Percentiles rank a stretch among this genome's conserved stretches.
Conservation (phyloP, 2,113 vertebrate genomes). For the Dendropsophus ebraccatus region DNA sequence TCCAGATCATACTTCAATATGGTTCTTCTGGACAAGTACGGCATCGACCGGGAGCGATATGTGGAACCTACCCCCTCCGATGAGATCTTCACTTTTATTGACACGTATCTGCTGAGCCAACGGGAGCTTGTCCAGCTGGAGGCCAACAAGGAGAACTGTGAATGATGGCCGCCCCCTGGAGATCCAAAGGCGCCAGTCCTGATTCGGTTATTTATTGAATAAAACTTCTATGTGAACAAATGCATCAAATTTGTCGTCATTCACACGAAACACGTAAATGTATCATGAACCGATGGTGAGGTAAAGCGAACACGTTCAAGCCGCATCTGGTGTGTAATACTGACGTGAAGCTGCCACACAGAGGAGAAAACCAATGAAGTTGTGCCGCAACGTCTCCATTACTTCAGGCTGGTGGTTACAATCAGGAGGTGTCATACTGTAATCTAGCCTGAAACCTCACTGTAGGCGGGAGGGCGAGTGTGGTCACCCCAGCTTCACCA, state of each 20-base stretch:
- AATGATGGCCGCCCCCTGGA: slow-evolving; percentile 75
- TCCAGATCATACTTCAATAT: slow-evolving; percentile 87
- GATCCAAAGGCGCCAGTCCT: too few relatives aligned
- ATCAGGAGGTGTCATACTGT: too few relatives aligned
- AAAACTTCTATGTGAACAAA: background rate
- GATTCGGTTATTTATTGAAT: slow-evolving; percentile 53
- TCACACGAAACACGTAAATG: background rate
- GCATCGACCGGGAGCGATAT: slow-evolving; percentile 88
- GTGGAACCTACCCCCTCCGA: slow-evolving; percentile 79
- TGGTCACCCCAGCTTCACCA: too few relatives aligned
- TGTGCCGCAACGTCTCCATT: too few relatives aligned
- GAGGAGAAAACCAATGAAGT: too few relatives aligned
- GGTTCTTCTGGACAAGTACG: slow-evolving; percentile 87
- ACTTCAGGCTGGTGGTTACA: too few relatives aligned
- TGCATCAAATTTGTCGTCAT: background rate
- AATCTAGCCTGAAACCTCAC: too few relatives aligned
- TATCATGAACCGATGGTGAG: too few relatives aligned
- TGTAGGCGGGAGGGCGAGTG: too few relatives aligned
- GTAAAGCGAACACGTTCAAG: too few relatives aligned
- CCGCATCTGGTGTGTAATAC: too few relatives aligned
- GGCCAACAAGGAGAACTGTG: slow-evolving; percentile 79
- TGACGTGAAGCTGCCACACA: too few relatives aligned
- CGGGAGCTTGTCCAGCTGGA: slow-evolving; percentile 75
- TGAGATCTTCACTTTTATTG: slow-evolving; percentile 88
- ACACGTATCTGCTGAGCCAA: slow-evolving; percentile 84